These are phyloP conservation scores for Melospiza melodia DNA, from an alignment of 2,113 vertebrate genomes.

Conservation along the genomic window DNA sequence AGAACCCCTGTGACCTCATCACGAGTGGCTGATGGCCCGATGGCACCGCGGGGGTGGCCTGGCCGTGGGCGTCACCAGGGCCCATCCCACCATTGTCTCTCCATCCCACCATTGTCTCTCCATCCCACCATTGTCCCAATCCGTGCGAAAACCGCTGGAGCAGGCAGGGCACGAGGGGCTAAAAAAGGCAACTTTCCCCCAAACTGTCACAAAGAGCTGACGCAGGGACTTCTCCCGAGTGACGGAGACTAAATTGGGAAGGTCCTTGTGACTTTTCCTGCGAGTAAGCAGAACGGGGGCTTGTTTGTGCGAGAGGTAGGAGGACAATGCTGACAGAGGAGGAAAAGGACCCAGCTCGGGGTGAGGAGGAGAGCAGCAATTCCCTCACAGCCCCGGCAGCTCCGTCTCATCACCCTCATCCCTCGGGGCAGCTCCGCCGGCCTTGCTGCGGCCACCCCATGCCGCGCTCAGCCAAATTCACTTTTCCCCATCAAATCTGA, in stretches of 20 bases:
- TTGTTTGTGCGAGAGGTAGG: conserved; percentile 45
- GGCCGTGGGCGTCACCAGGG: accelerated
- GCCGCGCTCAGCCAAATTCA: accelerated
- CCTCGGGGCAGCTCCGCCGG: accelerated
- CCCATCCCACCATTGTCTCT: accelerated
- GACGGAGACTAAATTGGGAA: conserved; percentile 74
- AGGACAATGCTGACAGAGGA: conserved; percentile 73
- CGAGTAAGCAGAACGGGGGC: conserved; percentile 69
- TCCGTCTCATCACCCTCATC: not conserved
- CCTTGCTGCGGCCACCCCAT: accelerated
- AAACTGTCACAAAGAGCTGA: conserved; percentile 70
- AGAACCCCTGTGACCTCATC: not conserved
- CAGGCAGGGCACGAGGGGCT: conserved; percentile 4
- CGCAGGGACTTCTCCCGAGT: conserved; percentile 48
- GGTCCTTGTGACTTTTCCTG: conserved; percentile 74
- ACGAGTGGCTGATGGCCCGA: accelerated
- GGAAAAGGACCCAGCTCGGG: conserved; percentile 59
- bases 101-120: accelerated
- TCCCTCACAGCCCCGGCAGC: not conserved
- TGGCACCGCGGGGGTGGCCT: not conserved
- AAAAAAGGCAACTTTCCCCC: conserved; percentile 58
- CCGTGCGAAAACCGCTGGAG: accelerated
- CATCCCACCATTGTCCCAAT: accelerated
- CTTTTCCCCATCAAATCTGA: accelerated
- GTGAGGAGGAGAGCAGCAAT: not conserved